phyloP scores from a whole-genome alignment of 2,888 invertebrate species.

The Andrena minutula region DNA sequence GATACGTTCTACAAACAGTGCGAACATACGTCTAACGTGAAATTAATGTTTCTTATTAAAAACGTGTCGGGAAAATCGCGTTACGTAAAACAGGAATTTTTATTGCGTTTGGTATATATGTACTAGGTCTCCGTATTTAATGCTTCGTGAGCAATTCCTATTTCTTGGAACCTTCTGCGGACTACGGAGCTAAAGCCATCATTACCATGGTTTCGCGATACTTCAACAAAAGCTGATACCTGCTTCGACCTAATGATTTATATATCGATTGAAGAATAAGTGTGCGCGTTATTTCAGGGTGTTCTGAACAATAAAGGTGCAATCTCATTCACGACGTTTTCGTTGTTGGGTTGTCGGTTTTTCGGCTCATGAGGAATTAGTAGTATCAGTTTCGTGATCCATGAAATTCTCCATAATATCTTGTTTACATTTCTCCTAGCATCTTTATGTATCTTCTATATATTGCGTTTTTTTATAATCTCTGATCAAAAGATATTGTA shows the following conservation, averaged over 20 bases:
- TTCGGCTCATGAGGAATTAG: too few species aligned
- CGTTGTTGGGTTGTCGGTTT: too few species aligned
- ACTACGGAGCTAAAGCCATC: conserved; percentile 14
- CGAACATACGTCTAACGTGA: conserved; percentile 22
- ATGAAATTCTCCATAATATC: too few species aligned
- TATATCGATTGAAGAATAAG: conserved; percentile 37
- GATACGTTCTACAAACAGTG: conserved; percentile 15
- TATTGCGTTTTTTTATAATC: too few species aligned
- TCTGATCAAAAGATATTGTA: too few species aligned
- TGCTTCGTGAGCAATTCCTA: conserved; percentile 18
- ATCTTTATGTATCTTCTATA: too few species aligned
- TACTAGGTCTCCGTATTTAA: conserved; percentile 2
- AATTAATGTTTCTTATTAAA: conserved; percentile 21
- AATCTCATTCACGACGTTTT: conserved; percentile 17
- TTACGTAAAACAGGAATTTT: conserved; percentile 36
- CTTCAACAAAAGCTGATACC: conserved; percentile 66
- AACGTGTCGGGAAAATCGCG: conserved; percentile 25
- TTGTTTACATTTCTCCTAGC: too few species aligned
- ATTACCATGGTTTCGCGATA: conserved; percentile 67
- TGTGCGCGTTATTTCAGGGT: conserved; percentile 72
- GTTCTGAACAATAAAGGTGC: conserved; percentile 28
- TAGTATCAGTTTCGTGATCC: too few species aligned
- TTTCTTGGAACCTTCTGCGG: conserved; percentile 17
- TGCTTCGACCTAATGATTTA: conserved; percentile 74
- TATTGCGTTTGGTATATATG: background rate